These are phyloP conservation scores for Pseudolycoriella hygida DNA, from an alignment of 2,888 invertebrate genomes.

Conservation along the genomic window DNA sequence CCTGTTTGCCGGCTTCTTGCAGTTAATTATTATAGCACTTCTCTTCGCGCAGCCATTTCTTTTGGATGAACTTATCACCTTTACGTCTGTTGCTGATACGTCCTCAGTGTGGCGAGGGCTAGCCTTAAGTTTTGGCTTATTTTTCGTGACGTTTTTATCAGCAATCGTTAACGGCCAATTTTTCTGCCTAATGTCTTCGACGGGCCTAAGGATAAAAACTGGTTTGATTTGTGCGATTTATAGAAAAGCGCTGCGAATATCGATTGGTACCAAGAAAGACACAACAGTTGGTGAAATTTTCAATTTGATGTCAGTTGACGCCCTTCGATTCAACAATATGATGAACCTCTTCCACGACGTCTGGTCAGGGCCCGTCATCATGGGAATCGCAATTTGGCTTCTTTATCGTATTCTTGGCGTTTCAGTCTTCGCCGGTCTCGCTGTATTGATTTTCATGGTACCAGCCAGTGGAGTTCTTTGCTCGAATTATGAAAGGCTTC, in stretches of 20 bases:
- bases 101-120: conserved; percentile 32
- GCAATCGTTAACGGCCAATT: conserved; percentile 34
- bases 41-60: not conserved
- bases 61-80: not conserved
- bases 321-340: conserved; percentile 16
- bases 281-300: conserved; percentile 21
- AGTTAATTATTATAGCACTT: not conserved
- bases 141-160: conserved; percentile 28
- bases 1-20: not conserved
- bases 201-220: conserved; percentile 35
- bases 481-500: conserved; percentile 17
- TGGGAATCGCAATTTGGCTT: conserved; percentile 23
- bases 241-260: conserved; percentile 21
- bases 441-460: conserved; percentile 34
- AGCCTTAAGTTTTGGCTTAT: conserved; percentile 30
- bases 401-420: conserved; percentile 13
- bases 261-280: conserved; percentile 14
- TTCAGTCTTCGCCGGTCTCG: conserved; percentile 35
- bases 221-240: conserved; percentile 32
- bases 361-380: conserved; percentile 25
- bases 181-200: conserved; percentile 31
- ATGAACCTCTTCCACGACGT: conserved; percentile 15
- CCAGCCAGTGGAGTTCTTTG: conserved; percentile 29
- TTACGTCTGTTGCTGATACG: not conserved
- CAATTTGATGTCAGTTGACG: conserved; percentile 21